Evolutionary conservation across 1,140 invertebrate species (phyloP).

Genomic region (Maconellicoccus hirsutus): DNA sequence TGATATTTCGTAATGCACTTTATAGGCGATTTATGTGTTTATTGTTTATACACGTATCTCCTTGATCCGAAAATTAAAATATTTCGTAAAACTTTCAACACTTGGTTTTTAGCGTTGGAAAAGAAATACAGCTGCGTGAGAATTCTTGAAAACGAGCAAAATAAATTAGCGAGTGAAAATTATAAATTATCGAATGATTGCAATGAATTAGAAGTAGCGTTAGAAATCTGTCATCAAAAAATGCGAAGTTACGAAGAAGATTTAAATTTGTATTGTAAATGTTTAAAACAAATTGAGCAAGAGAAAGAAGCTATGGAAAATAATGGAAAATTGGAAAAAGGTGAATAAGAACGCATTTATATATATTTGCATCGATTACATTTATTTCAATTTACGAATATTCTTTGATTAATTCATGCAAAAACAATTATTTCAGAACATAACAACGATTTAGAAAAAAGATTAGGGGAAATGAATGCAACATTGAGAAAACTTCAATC

Average conservation of each 20-base stretch:
- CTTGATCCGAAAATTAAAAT: not conserved
- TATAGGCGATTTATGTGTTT: not conserved
- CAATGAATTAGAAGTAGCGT: conserved; percentile 6
- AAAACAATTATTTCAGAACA: not conserved
- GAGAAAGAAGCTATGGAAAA: not conserved
- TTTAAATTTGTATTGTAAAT: not conserved
- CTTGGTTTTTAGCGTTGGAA: conserved; percentile 5
- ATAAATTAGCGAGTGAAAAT: conserved; percentile 1
- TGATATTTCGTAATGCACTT: not conserved
- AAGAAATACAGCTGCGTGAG: not conserved
- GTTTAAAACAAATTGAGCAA: not conserved
- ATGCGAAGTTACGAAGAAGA: not conserved
- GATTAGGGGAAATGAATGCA: not conserved
- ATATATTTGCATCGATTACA: too few relatives aligned
- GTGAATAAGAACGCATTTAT: too few relatives aligned
- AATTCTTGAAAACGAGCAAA: not conserved
- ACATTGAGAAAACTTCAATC: not conserved
- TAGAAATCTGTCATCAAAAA: conserved; percentile 13
- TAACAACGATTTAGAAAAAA: not conserved
- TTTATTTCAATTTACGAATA: too few relatives aligned
- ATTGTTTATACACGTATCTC: not conserved
- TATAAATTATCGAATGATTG: not conserved
- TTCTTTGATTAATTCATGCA: too few relatives aligned
- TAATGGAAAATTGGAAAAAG: not conserved
- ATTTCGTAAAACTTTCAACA: not conserved